Evolutionary conservation across 2,888 invertebrate genomes (phyloP).

Genomic region (Tachina fera): DNA sequence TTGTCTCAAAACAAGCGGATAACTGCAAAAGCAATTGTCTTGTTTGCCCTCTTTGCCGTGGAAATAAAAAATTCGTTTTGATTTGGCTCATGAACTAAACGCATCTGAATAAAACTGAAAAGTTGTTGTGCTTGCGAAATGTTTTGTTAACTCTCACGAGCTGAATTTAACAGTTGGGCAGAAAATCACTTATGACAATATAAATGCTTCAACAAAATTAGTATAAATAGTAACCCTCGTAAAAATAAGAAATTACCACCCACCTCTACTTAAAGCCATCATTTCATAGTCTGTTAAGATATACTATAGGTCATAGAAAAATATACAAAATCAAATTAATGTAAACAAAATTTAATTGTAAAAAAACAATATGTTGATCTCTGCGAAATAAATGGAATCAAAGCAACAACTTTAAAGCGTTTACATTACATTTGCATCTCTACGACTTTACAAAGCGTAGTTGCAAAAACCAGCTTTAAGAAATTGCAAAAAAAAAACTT

Average conservation of each 20-base stretch:
- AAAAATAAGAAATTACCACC: conserved; percentile 16
- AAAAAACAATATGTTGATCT: neutral
- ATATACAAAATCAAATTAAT: conserved; percentile 10
- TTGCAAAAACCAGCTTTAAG: neutral
- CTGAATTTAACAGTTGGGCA: too few relatives aligned
- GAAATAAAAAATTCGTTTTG: too few relatives aligned
- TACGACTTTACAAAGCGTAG: neutral
- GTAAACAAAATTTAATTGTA: neutral
- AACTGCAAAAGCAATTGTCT: too few relatives aligned
- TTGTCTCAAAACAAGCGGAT: too few relatives aligned
- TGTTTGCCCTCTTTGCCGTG: too few relatives aligned
- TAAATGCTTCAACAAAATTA: too few relatives aligned
- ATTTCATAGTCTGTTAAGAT: conserved; percentile 34
- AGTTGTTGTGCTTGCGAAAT: too few relatives aligned
- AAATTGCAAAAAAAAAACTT: neutral
- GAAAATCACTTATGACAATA: too few relatives aligned
- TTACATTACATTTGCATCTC: neutral
- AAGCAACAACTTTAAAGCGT: neutral
- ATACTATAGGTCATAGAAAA: conserved; percentile 11
- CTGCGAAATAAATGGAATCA: neutral
- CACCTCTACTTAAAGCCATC: conserved; percentile 56
- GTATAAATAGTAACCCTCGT: neutral
- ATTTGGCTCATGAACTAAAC: too few relatives aligned
- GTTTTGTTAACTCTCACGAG: too few relatives aligned
- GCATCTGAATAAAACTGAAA: too few relatives aligned